phyloP scores from a whole-genome alignment of 2,113 vertebrate species.

The Agelaius phoeniceus region DNA sequence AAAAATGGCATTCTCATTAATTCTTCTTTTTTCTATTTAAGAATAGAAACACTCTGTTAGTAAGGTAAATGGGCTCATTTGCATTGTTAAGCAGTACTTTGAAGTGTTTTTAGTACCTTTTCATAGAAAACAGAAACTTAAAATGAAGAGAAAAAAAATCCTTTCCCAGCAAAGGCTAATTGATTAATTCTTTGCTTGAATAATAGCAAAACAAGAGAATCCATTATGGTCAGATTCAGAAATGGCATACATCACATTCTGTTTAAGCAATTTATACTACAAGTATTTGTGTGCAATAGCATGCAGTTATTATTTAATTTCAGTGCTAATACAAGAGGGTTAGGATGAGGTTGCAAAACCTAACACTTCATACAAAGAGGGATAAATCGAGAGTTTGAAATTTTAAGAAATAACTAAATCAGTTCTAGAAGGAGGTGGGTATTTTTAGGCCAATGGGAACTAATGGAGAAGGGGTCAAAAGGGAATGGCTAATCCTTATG shows the following conservation, averaged over 20 bases:
- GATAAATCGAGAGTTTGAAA: not conserved
- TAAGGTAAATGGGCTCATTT: constrained; percentile 3
- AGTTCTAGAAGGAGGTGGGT: not conserved
- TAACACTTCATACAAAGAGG: not conserved
- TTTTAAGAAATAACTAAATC: not conserved
- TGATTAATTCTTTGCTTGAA: not conserved
- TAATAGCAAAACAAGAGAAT: not conserved
- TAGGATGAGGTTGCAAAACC: not conserved
- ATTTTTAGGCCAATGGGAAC: not conserved
- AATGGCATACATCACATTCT: not conserved
- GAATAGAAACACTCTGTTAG: not conserved
- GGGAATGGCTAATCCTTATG: not conserved
- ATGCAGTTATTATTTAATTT: not conserved
- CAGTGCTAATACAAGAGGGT: not conserved
- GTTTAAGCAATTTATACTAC: not conserved
- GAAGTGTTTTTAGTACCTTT: not conserved
- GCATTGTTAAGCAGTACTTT: not conserved
- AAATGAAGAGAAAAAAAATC: not conserved
- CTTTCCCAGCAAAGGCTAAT: not conserved
- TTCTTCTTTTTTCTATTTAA: not conserved
- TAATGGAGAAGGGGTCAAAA: not conserved
- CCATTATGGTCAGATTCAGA: not conserved
- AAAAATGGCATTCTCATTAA: not conserved
- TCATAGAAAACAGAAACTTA: constrained; percentile 34
- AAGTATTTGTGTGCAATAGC: not conserved